These are phyloP conservation scores for Drosophila percnosoma DNA, from an alignment of 2,888 invertebrate genomes.

Conservation along the genomic window DNA sequence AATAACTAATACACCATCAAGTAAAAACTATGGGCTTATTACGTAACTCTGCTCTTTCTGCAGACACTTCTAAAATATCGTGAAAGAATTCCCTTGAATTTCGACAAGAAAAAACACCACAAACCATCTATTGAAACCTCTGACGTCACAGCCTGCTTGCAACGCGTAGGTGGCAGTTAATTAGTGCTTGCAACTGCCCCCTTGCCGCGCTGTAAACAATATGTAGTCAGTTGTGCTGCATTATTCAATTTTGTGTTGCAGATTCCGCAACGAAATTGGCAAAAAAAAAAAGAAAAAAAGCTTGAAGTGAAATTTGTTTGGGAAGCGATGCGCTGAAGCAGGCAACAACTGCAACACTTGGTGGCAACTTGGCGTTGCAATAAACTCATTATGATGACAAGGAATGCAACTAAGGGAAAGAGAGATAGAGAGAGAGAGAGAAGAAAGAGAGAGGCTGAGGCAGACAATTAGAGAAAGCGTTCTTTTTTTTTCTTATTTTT, in stretches of 20 bases:
- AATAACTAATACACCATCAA: not conserved
- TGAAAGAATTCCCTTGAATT: constrained; percentile 16
- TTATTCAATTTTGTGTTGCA: constrained; percentile 28
- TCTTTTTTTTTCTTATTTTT: not conserved
- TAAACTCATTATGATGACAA: constrained; percentile 66
- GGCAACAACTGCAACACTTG: constrained; percentile 11
- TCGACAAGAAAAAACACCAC: not conserved
- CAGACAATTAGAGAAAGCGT: constrained; percentile 1
- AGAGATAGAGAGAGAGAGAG: not conserved
- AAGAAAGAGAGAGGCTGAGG: not conserved
- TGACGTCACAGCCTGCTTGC: constrained; percentile 1
- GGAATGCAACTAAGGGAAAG: constrained; percentile 57
- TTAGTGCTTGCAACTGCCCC: not conserved
- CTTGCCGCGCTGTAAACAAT: constrained; percentile 4
- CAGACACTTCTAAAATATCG: not conserved
- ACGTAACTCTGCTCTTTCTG: not conserved
- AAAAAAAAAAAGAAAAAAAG: constrained; percentile 34
- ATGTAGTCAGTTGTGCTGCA: constrained; percentile 16
- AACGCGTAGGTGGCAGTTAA: constrained; percentile 8
- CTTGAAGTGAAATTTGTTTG: constrained; percentile 66
- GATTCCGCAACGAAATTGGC: constrained; percentile 39
- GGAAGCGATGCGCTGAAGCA: constrained; percentile 1
- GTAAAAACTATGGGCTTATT: not conserved
- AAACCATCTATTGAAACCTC: not conserved
- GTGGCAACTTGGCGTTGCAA: constrained; percentile 33